Percentiles rank a stretch among this genome's conserved stretches.
Evolutionary conservation across 2,888 invertebrate species (phyloP).

Genomic region (Molanna angustata): DNA sequence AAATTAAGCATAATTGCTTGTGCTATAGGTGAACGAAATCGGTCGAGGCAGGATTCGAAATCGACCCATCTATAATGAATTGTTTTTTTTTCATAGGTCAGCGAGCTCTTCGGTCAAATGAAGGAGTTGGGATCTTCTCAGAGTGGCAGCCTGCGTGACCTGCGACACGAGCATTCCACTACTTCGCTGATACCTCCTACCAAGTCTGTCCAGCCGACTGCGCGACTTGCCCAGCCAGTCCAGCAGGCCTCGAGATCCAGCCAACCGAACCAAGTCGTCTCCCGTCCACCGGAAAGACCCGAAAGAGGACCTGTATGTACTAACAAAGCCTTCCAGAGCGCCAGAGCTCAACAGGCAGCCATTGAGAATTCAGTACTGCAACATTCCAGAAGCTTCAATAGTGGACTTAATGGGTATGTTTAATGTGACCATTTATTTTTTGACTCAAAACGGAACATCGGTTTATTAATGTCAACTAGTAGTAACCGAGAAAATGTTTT

Average conservation of each 20-base stretch:
- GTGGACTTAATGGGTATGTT: slow-evolving; percentile 10
- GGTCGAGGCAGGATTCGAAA: no score
- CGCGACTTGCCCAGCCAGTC: slow-evolving; percentile 1
- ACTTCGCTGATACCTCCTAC: not conserved
- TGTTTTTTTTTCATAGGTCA: slow-evolving; percentile 55
- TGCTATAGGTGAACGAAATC: no score
- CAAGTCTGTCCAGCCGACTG: not conserved
- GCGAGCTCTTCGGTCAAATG: slow-evolving; percentile 70
- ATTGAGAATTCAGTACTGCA: slow-evolving; percentile 18
- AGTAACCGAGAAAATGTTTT: no score
- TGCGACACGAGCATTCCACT: slow-evolving; percentile 3
- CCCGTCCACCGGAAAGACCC: not conserved
- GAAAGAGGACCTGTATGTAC: slow-evolving; percentile 39
- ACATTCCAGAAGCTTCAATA: slow-evolving; percentile 22
- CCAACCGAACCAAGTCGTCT: not conserved
- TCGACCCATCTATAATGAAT: no score
- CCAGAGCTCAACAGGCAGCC: slow-evolving; percentile 18
- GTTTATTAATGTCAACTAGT: no score
- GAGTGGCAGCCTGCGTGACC: slow-evolving; percentile 36
- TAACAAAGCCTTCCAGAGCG: slow-evolving; percentile 17
- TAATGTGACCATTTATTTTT: not conserved
- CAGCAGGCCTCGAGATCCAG: not conserved
- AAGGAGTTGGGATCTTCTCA: slow-evolving; percentile 58
- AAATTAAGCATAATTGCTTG: no score
- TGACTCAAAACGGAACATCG: no score